Conservation (phyloP, 2,888 invertebrate genomes). For the Rhingia rostrata region DNA sequence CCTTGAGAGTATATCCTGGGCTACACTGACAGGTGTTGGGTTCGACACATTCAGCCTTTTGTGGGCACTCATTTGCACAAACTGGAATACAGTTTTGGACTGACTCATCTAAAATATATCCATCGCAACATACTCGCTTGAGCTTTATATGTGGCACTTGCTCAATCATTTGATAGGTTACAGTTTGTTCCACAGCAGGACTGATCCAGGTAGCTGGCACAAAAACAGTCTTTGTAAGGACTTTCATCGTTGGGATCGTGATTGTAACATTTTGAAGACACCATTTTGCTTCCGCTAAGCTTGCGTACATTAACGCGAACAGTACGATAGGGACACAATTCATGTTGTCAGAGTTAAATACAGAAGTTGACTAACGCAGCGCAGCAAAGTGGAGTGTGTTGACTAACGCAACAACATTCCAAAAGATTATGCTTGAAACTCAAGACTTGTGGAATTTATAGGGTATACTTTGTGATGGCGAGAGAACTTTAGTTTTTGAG, state of each 20-base stretch:
- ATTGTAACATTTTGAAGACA: slow-evolving; percentile 20
- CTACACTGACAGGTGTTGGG: slow-evolving; percentile 84
- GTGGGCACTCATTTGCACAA: slow-evolving; percentile 78
- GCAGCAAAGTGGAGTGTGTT: too few relatives aligned
- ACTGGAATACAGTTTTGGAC: slow-evolving; percentile 78
- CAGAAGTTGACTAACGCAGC: slow-evolving; percentile 42
- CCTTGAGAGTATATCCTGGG: slow-evolving; percentile 78
- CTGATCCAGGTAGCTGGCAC: background rate
- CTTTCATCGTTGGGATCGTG: background rate
- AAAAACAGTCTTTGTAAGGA: background rate
- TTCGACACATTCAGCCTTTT: slow-evolving; percentile 80
- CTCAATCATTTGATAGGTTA: background rate
- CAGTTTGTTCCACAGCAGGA: background rate
- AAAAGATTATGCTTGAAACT: background rate
- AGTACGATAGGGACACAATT: slow-evolving; percentile 24
- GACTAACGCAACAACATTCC: background rate
- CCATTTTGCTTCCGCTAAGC: slow-evolving; percentile 29
- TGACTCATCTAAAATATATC: slow-evolving; percentile 79
- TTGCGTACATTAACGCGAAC: background rate
- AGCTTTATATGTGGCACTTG: slow-evolving; percentile 1
- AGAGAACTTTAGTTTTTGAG: too few relatives aligned
- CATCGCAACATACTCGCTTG: slow-evolving; percentile 83
- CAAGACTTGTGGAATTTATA: too few relatives aligned
- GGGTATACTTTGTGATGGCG: too few relatives aligned
- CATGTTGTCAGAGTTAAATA: slow-evolving; percentile 42